Percentiles rank a stretch among this genome's conserved stretches.
phyloP scores from a whole-genome alignment of 2,113 vertebrate species.

The Phalacrocorax carbo region DNA sequence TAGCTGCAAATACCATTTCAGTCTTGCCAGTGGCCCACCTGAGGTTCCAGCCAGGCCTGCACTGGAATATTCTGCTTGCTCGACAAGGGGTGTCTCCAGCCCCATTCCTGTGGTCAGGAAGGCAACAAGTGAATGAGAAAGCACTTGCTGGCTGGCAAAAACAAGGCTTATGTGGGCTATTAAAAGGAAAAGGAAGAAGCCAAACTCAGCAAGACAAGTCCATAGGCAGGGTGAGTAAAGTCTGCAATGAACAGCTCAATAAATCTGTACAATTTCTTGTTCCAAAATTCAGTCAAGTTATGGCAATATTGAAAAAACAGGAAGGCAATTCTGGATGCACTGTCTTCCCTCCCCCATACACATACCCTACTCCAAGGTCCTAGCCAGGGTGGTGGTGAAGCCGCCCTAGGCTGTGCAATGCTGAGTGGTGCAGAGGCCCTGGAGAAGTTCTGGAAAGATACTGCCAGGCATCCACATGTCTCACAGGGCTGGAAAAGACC shows the following conservation, averaged over 20 bases:
- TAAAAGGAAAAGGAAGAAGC: neutral
- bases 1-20: neutral
- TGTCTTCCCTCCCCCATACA: neutral
- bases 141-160: slow-evolving; percentile 1
- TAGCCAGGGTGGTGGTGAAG: neutral
- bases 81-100: neutral
- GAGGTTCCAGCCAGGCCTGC: neutral
- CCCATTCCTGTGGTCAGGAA: slow-evolving; percentile 12
- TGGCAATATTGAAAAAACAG: neutral
- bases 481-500: neutral
- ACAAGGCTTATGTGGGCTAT: neutral
- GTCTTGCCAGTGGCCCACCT: neutral
- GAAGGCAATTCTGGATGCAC: neutral
- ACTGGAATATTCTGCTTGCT: neutral
- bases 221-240: neutral
- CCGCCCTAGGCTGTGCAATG: neutral
- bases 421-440: neutral
- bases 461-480: neutral
- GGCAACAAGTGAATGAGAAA: slow-evolving; percentile 3
- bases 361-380: neutral
- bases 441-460: neutral
- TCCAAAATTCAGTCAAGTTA: neutral
- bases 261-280: neutral
- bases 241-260: neutral
- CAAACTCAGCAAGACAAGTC: neutral